These are phyloP conservation scores for Homalodisca vitripennis DNA, from an alignment of 1,140 invertebrate species.

Conservation along the genomic window DNA sequence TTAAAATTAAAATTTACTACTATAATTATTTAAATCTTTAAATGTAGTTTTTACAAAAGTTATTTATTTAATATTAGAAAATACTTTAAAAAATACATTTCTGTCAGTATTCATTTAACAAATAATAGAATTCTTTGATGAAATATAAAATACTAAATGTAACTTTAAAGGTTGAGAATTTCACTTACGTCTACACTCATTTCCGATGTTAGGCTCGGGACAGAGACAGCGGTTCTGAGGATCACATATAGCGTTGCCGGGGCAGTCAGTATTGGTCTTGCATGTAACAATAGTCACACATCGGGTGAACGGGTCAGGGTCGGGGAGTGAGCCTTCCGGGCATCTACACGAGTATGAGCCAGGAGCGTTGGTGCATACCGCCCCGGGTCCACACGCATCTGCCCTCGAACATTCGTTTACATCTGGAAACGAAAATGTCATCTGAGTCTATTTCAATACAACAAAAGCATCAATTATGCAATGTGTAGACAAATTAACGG, in stretches of 20 bases:
- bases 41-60: too few species aligned
- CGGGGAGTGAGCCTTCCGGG: slow-evolving; percentile 74
- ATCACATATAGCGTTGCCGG: slow-evolving; percentile 87
- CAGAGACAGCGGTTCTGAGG: slow-evolving; percentile 74
- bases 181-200: slow-evolving; percentile 88
- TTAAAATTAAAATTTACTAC: too few species aligned
- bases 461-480: too few species aligned
- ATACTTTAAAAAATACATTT: too few species aligned
- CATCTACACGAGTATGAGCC: slow-evolving; percentile 79
- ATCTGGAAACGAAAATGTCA: too few species aligned
- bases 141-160: background rate
- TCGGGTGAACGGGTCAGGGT: slow-evolving; percentile 74
- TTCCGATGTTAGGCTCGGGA: slow-evolving; percentile 86
- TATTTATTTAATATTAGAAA: too few species aligned
- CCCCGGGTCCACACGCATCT: slow-evolving; percentile 72
- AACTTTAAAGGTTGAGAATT: slow-evolving; percentile 21
- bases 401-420: slow-evolving; percentile 75
- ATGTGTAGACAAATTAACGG: too few species aligned
- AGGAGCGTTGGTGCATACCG: slow-evolving; percentile 73
- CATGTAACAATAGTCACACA: slow-evolving; percentile 81
- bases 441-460: too few species aligned
- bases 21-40: too few species aligned
- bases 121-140: background rate
- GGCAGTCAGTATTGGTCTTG: slow-evolving; percentile 71
- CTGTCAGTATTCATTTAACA: too few species aligned